Percentiles rank a stretch among this genome's conserved stretches.
Evolutionary conservation across 2,888 invertebrate genomes (phyloP).

Genomic region (Epistrophe eligans): DNA sequence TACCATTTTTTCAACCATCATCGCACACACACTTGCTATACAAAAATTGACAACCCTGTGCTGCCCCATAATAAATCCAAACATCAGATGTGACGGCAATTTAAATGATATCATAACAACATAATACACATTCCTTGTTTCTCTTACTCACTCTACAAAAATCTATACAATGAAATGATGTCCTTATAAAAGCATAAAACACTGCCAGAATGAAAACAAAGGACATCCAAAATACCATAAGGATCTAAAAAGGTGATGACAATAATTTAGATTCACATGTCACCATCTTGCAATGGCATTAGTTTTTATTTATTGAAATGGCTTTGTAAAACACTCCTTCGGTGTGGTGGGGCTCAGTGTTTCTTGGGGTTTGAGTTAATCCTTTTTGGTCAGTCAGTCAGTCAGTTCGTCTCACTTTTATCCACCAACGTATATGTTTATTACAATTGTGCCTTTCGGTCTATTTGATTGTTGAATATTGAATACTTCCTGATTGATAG

Average conservation of each 20-base stretch:
- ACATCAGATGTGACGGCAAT: conserved; percentile 76
- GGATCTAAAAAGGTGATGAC: conserved; percentile 73
- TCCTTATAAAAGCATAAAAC: conserved; percentile 70
- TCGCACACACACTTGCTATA: background rate
- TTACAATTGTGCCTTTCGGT: conserved; percentile 55
- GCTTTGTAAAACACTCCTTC: conserved; percentile 62
- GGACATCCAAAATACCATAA: conserved; percentile 57
- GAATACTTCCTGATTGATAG: conserved; percentile 77
- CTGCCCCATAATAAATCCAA: conserved; percentile 60
- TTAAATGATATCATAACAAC: conserved; percentile 75
- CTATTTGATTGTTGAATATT: conserved; percentile 77
- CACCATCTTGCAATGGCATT: conserved; percentile 77
- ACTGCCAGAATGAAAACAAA: conserved; percentile 54
- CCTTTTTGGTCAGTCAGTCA: conserved; percentile 41
- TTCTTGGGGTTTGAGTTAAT: conserved; percentile 3
- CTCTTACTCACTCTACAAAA: conserved; percentile 1
- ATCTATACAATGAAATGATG: conserved; percentile 50
- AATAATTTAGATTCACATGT: conserved; percentile 76
- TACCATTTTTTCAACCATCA: background rate
- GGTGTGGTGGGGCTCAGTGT: background rate
- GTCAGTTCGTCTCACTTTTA: background rate
- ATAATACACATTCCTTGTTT: background rate
- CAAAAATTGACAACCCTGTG: conserved; percentile 15
- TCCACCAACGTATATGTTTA: background rate
- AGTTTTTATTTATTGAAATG: conserved; percentile 75